These are phyloP conservation scores for Porites australiensis DNA, from an alignment of 64 coral and sea anemone genomes.

Conservation along the genomic window DNA sequence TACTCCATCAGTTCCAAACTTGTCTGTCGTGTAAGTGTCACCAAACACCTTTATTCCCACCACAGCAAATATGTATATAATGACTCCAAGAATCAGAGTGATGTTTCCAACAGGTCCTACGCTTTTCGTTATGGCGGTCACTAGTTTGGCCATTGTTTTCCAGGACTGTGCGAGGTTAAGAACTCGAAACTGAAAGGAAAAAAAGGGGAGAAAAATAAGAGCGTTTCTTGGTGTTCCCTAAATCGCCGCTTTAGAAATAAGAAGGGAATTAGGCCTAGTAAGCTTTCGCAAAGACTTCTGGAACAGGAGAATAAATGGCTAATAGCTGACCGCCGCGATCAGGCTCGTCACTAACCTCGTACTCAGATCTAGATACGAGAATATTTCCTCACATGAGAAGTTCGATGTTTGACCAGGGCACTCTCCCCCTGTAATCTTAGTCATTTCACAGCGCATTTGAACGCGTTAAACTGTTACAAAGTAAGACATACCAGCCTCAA, in stretches of 20 bases:
- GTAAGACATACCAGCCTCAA: conserved; percentile 75
- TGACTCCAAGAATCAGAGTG: conserved; percentile 85
- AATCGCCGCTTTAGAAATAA: no score
- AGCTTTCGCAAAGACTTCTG: no score
- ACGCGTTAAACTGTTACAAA: neutral
- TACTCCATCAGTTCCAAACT: conserved; percentile 69
- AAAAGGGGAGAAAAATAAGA: neutral
- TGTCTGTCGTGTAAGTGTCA: conserved; percentile 69
- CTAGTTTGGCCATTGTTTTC: conserved; percentile 92
- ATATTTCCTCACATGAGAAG: no score
- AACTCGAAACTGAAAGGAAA: conserved; percentile 69
- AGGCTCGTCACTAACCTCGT: no score
- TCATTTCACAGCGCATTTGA: neutral
- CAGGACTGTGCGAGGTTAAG: conserved; percentile 92
- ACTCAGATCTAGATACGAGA: no score
- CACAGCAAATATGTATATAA: conserved; percentile 95
- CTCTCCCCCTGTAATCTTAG: no score
- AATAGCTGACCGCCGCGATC: no score
- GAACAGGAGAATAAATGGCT: no score
- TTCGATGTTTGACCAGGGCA: no score
- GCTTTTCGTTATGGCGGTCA: conserved; percentile 86
- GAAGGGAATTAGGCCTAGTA: no score
- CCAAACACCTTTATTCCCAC: conserved; percentile 90
- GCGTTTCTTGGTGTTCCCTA: neutral
- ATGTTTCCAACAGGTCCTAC: conserved; percentile 91